Percentiles rank a stretch among this genome's conserved stretches.
Conservation (phyloP, 2,888 invertebrate genomes). For the Mesoligia furuncula region DNA sequence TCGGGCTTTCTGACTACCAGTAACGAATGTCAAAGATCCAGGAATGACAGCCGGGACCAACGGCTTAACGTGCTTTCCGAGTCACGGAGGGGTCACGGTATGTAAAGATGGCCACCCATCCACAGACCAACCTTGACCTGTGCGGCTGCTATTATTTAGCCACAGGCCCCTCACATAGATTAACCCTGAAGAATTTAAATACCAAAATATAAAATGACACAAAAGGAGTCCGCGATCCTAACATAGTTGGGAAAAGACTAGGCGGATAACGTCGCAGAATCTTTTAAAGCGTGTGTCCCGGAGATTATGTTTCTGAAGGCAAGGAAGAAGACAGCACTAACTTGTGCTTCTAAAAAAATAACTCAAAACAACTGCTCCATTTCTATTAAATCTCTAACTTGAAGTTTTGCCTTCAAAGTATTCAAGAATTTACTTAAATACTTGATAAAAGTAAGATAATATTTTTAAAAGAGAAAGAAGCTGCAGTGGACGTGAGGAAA, state of each 20-base stretch:
- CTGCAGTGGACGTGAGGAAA: constrained; percentile 32
- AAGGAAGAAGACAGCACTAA: neutral
- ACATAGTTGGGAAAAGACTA: neutral
- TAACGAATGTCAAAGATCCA: too few relatives aligned
- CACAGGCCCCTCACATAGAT: too few relatives aligned
- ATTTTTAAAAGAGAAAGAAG: constrained; percentile 37
- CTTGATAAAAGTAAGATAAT: constrained; percentile 15
- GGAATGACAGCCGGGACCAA: too few relatives aligned
- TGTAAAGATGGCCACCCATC: too few relatives aligned
- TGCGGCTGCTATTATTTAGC: too few relatives aligned
- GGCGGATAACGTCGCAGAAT: neutral
- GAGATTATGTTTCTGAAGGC: constrained; percentile 1
- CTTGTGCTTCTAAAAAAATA: neutral
- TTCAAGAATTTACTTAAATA: neutral
- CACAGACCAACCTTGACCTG: too few relatives aligned
- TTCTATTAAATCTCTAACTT: constrained; percentile 32
- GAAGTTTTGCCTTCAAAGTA: constrained; percentile 11
- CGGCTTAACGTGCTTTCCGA: too few relatives aligned
- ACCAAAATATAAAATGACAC: neutral
- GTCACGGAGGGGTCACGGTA: too few relatives aligned
- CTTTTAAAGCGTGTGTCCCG: constrained; percentile 1
- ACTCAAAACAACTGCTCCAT: neutral
- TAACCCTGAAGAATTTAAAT: neutral
- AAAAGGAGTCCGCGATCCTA: too few relatives aligned
- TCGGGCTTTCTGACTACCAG: too few relatives aligned